These are phyloP conservation scores for Leptinotarsa juncta DNA, from an alignment of 2,888 invertebrate genomes.

Conservation along the genomic window DNA sequence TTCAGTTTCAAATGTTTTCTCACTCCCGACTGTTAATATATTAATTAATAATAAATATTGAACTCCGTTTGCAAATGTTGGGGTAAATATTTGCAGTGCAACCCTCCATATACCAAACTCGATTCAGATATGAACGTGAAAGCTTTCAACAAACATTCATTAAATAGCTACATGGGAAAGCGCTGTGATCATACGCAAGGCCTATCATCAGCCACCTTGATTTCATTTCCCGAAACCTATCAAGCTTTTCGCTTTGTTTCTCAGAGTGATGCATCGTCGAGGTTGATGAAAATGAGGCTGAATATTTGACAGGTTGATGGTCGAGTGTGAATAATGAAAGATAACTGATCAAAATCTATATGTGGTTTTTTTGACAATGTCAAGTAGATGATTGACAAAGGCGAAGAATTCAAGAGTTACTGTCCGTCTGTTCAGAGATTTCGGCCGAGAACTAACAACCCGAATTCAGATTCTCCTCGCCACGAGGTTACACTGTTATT, in stretches of 20 bases:
- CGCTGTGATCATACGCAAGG: neutral
- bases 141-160: slow-evolving; percentile 27
- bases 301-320: too few species aligned
- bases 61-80: slow-evolving; percentile 26
- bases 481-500: too few species aligned
- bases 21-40: slow-evolving; percentile 1
- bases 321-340: too few species aligned
- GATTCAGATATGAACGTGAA: slow-evolving; percentile 24
- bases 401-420: too few species aligned
- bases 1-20: neutral
- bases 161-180: slow-evolving; percentile 3
- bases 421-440: too few species aligned
- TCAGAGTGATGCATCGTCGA: too few species aligned
- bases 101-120: slow-evolving; percentile 6
- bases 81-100: slow-evolving; percentile 30
- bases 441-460: too few species aligned
- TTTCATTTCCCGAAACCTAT: neutral
- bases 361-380: too few species aligned
- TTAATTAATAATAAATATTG: slow-evolving; percentile 27
- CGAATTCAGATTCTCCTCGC: too few species aligned
- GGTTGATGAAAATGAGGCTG: too few species aligned
- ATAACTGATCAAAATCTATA: too few species aligned
- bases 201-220: neutral
- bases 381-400: too few species aligned
- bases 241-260: neutral